phyloP scores from a whole-genome alignment of 2,113 vertebrate genomes.

The Cavia porcellus region DNA sequence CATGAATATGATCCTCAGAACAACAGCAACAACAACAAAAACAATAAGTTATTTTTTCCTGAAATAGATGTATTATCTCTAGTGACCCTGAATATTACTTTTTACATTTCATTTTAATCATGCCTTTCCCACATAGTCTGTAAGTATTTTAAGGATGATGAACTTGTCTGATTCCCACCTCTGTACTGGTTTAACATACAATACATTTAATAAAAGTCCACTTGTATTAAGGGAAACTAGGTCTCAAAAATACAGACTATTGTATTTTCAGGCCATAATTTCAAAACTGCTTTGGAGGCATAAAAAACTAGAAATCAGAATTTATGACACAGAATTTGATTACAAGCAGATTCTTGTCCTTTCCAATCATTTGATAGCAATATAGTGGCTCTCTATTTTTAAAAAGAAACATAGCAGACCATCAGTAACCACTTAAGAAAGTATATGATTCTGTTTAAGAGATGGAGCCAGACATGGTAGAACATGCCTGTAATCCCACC shows the following conservation, averaged over 20 bases:
- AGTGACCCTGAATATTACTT: neutral
- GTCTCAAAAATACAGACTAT: neutral
- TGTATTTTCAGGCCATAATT: neutral
- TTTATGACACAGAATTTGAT: conserved; percentile 28
- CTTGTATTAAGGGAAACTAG: neutral
- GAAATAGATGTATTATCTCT: neutral
- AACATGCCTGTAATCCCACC: neutral
- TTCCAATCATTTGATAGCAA: neutral
- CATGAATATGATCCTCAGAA: too few relatives aligned
- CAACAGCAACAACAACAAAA: too few relatives aligned
- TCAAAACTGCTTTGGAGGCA: neutral
- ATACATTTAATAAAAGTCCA: neutral
- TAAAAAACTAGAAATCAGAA: neutral
- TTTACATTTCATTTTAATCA: neutral
- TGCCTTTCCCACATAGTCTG: neutral
- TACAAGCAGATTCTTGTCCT: neutral
- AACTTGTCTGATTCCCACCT: neutral
- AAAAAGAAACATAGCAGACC: neutral
- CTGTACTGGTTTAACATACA: neutral
- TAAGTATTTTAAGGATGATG: neutral
- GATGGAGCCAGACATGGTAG: neutral
- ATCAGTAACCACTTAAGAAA: neutral
- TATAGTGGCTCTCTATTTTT: neutral
- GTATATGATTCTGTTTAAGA: neutral
- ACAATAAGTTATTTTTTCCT: neutral